Percentiles rank a stretch among this genome's conserved stretches.
These are phyloP conservation scores for Caenorhabditis remanei DNA, from an alignment of 1,140 invertebrate genomes.

Conservation along the genomic window DNA sequence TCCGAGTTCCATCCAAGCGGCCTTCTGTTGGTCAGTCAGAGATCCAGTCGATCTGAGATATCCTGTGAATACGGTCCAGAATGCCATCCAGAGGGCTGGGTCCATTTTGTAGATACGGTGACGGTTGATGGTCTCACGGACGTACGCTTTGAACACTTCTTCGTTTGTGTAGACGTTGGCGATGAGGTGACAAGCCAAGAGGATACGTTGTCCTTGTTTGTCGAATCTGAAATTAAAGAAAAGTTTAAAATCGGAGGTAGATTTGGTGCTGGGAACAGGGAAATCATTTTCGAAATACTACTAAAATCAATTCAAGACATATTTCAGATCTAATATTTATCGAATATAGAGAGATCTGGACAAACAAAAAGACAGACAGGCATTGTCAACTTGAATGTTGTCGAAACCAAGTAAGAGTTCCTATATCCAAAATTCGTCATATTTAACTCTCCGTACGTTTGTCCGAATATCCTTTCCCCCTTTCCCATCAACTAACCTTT, in stretches of 20 bases:
- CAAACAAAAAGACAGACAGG: too few relatives aligned
- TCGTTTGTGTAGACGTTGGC: slow-evolving; percentile 60
- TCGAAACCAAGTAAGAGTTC: too few relatives aligned
- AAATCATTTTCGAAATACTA: too few relatives aligned
- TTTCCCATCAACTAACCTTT: slow-evolving; percentile 56
- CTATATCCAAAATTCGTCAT: too few relatives aligned
- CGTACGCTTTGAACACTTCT: slow-evolving; percentile 69
- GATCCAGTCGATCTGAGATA: slow-evolving; percentile 62
- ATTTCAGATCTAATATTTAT: too few relatives aligned
- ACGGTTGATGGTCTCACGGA: slow-evolving; percentile 67
- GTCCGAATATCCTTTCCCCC: too few relatives aligned
- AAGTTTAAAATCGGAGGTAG: neutral
- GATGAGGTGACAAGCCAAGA: slow-evolving; percentile 67
- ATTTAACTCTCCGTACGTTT: too few relatives aligned
- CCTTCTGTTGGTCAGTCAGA: slow-evolving; percentile 64
- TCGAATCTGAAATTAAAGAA: slow-evolving; percentile 55
- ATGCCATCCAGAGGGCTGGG: slow-evolving; percentile 67
- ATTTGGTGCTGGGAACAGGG: neutral
- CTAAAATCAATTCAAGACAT: too few relatives aligned
- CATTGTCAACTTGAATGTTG: too few relatives aligned
- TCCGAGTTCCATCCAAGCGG: slow-evolving; percentile 67
- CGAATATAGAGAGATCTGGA: too few relatives aligned
- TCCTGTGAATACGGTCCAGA: slow-evolving; percentile 68
- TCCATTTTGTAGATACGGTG: slow-evolving; percentile 71
- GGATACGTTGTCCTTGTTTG: slow-evolving; percentile 70